Evolutionary conservation across 2,888 invertebrate genomes (phyloP).

Genomic region (Escarpia spicata): DNA sequence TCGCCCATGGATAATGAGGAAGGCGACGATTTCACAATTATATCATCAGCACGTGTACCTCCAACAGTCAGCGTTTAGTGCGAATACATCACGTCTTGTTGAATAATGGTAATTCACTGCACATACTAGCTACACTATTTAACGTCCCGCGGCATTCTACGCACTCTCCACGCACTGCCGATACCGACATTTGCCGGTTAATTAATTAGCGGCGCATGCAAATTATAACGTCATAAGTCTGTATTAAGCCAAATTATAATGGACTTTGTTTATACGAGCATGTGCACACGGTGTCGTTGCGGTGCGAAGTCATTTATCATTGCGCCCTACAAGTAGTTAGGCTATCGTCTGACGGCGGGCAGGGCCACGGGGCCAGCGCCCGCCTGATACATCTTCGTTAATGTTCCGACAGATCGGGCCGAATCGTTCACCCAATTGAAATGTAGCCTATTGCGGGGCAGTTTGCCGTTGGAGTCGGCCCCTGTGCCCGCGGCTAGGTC

Average conservation of each 20-base stretch:
- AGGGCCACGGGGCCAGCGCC: neutral
- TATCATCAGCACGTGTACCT: too few species aligned
- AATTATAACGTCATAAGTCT: slow-evolving; percentile 4
- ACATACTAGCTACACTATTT: neutral
- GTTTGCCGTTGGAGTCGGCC: neutral
- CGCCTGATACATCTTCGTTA: neutral
- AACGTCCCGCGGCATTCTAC: neutral
- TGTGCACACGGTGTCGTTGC: neutral
- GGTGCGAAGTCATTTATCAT: slow-evolving; percentile 13
- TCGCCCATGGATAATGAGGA: too few species aligned
- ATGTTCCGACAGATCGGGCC: slow-evolving; percentile 5
- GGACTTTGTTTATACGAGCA: slow-evolving; percentile 13
- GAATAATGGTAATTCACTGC: neutral
- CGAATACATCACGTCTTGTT: slow-evolving; percentile 1
- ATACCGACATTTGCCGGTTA: neutral
- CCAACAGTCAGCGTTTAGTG: neutral
- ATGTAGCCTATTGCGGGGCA: slow-evolving; percentile 1
- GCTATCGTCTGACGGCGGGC: neutral
- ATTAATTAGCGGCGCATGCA: slow-evolving; percentile 4
- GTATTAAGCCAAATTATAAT: slow-evolving; percentile 8
- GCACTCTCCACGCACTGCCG: neutral
- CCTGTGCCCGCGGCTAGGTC: neutral
- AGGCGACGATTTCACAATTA: too few species aligned
- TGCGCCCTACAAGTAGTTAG: slow-evolving; percentile 4
- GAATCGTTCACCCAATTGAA: slow-evolving; percentile 12